Percentiles rank a stretch among this genome's conserved stretches.
phyloP scores from a whole-genome alignment of 1,140 invertebrate genomes.

The Calephelis virginiensis region DNA sequence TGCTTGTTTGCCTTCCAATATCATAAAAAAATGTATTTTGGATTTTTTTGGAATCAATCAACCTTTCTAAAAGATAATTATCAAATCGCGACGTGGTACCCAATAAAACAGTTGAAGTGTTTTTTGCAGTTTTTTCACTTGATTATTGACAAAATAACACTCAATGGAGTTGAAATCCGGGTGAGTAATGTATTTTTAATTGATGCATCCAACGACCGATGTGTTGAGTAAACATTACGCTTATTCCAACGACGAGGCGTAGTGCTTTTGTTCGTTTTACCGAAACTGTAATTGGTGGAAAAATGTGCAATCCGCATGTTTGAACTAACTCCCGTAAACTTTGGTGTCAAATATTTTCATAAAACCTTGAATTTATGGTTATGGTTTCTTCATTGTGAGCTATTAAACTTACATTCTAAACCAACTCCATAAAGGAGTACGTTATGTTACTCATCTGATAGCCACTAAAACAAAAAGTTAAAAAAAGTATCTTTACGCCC shows the following conservation, averaged over 20 bases:
- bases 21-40: too few species aligned
- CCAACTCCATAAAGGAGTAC: too few species aligned
- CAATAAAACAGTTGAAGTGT: too few species aligned
- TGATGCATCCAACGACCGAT: slow-evolving; percentile 65
- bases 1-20: too few species aligned
- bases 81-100: too few species aligned
- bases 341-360: slow-evolving; percentile 4
- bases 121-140: too few species aligned
- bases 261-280: slow-evolving; percentile 57
- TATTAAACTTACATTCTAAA: too few species aligned
- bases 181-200: slow-evolving; percentile 74
- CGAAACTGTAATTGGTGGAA: slow-evolving; percentile 67
- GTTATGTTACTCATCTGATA: too few species aligned
- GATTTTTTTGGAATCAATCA: too few species aligned
- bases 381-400: neutral
- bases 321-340: slow-evolving; percentile 58
- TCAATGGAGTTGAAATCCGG: slow-evolving; percentile 44
- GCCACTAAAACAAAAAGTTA: too few species aligned
- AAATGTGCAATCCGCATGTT: slow-evolving; percentile 64
- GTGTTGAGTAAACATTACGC: slow-evolving; percentile 69
- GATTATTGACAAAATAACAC: slow-evolving; percentile 14
- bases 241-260: slow-evolving; percentile 55
- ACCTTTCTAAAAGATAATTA: too few species aligned
- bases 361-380: neutral
- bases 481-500: too few species aligned